Conservation (phyloP, 64 coral and sea anemone species). For the Platygyra sinensis region DNA sequence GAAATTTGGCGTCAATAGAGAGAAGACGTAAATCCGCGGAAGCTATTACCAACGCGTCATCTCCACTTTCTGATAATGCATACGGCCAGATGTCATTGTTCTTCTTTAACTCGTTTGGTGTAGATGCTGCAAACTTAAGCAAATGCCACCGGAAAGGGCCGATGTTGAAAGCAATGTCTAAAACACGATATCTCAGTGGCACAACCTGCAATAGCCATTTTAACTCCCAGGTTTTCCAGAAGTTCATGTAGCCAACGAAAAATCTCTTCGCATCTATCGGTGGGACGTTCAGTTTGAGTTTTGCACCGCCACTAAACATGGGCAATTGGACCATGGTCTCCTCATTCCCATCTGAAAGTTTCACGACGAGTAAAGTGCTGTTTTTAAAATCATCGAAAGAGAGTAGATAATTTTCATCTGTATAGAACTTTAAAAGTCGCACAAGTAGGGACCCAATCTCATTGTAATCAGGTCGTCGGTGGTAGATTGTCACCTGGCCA, state of each 20-base stretch:
- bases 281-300: slow-evolving; percentile 24
- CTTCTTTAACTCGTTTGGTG: slow-evolving; percentile 61
- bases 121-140: slow-evolving; percentile 66
- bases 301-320: slow-evolving; percentile 12
- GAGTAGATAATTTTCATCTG: slow-evolving; percentile 43
- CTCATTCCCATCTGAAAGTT: slow-evolving; percentile 28
- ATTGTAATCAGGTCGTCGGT: slow-evolving; percentile 45
- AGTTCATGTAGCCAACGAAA: slow-evolving; percentile 75
- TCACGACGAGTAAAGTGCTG: slow-evolving; percentile 64
- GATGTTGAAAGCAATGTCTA: slow-evolving; percentile 41
- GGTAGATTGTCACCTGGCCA: slow-evolving; percentile 60
- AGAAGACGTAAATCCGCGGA: slow-evolving; percentile 9
- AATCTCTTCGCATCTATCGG: slow-evolving; percentile 59
- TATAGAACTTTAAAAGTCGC: slow-evolving; percentile 67
- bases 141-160: slow-evolving; percentile 42
- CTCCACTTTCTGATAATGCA: slow-evolving; percentile 35
- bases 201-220: slow-evolving; percentile 68
- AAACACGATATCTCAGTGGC: slow-evolving; percentile 53
- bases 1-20: slow-evolving; percentile 26
- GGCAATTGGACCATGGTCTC: slow-evolving; percentile 51
- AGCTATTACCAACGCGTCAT: slow-evolving; percentile 62
- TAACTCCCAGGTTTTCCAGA: slow-evolving; percentile 64
- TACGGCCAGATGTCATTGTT: slow-evolving; percentile 60
- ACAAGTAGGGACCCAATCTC: slow-evolving; percentile 45
- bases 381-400: slow-evolving; percentile 60